These are phyloP conservation scores for Thereva unica DNA, from an alignment of 2,888 invertebrate species.

Conservation along the genomic window DNA sequence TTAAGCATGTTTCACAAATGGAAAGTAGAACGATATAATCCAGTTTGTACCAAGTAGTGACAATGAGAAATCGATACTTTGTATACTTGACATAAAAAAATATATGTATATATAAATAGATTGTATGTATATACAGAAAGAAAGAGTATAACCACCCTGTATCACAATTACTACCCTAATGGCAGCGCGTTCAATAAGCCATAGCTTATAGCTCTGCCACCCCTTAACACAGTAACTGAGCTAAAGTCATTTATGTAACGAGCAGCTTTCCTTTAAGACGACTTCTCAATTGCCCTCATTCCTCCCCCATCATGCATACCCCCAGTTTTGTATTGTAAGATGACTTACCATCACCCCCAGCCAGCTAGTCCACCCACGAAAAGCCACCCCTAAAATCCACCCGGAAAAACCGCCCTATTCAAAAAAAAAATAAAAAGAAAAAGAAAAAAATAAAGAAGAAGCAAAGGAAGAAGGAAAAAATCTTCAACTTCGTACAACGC, in stretches of 20 bases:
- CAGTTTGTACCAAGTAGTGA: slow-evolving; percentile 2
- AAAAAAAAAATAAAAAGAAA: too few species aligned
- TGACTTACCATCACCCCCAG: neutral
- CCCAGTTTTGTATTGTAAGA: neutral
- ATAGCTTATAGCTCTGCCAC: slow-evolving; percentile 8
- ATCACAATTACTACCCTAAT: neutral
- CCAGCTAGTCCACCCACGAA: too few species aligned
- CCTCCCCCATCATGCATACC: neutral
- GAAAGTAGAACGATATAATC: slow-evolving; percentile 10
- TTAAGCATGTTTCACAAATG: neutral
- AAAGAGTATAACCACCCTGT: too few species aligned
- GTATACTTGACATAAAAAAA: slow-evolving; percentile 2
- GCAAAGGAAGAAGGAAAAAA: too few species aligned
- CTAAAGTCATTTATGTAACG: slow-evolving; percentile 16
- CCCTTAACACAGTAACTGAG: slow-evolving; percentile 9
- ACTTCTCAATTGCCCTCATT: slow-evolving; percentile 6
- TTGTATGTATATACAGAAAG: neutral
- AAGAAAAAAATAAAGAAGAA: too few species aligned
- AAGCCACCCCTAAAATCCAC: too few species aligned
- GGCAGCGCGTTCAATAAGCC: slow-evolving; percentile 12
- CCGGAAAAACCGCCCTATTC: too few species aligned
- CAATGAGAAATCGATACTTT: slow-evolving; percentile 20
- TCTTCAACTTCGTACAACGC: too few species aligned
- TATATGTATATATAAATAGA: neutral
- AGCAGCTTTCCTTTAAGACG: slow-evolving; percentile 2